Evolutionary conservation across 2,113 vertebrate species (phyloP).

Genomic region (Barbus barbus): DNA sequence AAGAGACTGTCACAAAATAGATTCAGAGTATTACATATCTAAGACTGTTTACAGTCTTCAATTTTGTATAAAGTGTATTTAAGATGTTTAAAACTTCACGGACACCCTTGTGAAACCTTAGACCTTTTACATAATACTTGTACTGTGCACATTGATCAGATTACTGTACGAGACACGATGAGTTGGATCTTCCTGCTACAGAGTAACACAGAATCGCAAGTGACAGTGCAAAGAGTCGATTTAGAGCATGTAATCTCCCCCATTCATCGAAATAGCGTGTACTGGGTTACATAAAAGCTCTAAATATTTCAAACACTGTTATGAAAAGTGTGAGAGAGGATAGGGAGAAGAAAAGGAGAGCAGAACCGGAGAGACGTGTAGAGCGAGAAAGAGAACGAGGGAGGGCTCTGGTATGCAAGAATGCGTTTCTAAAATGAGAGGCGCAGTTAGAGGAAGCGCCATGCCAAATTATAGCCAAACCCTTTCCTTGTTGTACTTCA

Average conservation of each 20-base stretch:
- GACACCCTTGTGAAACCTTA: conserved; percentile 7
- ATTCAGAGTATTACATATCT: background rate
- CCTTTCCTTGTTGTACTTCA: conserved; percentile 29
- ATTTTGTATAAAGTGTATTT: background rate
- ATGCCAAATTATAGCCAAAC: conserved; percentile 50
- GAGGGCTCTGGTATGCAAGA: conserved; percentile 50
- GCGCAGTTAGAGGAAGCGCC: conserved; percentile 24
- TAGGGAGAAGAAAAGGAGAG: background rate
- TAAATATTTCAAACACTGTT: conserved; percentile 54
- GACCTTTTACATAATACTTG: conserved; percentile 45
- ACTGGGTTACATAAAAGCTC: conserved; percentile 52
- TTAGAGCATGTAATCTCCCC: conserved; percentile 48
- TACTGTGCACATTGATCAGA: conserved; percentile 15
- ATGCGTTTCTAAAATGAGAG: conserved; percentile 55
- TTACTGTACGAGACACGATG: conserved; percentile 12
- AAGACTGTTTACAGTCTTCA: background rate
- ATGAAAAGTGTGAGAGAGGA: background rate
- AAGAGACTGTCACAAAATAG: background rate
- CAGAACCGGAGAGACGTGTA: background rate
- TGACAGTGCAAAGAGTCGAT: background rate
- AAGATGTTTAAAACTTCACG: background rate
- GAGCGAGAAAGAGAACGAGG: conserved; percentile 23
- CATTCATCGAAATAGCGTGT: background rate
- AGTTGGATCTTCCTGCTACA: conserved; percentile 24
- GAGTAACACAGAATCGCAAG: background rate